Base-by-base conservation (phyloP, 2,888 invertebrate species). In the Drosophila neotestacea region DNA sequence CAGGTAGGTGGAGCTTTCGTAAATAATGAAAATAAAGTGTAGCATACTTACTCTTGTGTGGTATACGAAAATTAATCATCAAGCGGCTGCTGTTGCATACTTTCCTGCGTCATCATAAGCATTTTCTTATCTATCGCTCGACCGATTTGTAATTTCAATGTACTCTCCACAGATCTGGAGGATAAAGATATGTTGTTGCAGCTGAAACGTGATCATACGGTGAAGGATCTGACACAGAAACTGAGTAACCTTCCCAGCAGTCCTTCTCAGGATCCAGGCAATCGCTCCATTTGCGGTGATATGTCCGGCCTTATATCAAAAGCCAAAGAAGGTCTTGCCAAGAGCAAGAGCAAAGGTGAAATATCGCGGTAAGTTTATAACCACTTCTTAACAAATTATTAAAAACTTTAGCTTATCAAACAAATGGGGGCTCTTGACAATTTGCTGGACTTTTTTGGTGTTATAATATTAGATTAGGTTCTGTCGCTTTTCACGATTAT, bases 271-370 rank as follows among this genome's bases (percentile, higher is more conserved):
- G 95, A 95, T 79, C 93, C 94, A 70, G 91, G 90, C 48, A 93
- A 94, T 77, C 93, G 96, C 5, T 75, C 81, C 91, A 96, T 96
- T 69, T 91, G 91, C 47, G 96, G 96, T 46, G 96, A 97, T 88
- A 96, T 97, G 95, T 95, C 96, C 66, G 98, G 98, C 50, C 94
- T 98, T 80, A 97, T 98, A 79, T 97, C 96, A 58, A 97, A 98
- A 93, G 98, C 98, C 90, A 98, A 98, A 94, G 97, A 97, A 92
- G 98, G 97, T 83, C 93, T 98, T 86, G 96, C 96, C 16, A 97
- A 96, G 92, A 96, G 96, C 66, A 96, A 97, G 91, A 96, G 96
- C 72, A 96, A 96, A 93, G 96, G 94, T 91, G 94, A 94, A 83
- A 92, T 93, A 72, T 92, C 92, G 60, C 90, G 92, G 92, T 92